These are phyloP conservation scores for Sipha flava DNA, from an alignment of 1,140 invertebrate genomes.

Conservation along the genomic window DNA sequence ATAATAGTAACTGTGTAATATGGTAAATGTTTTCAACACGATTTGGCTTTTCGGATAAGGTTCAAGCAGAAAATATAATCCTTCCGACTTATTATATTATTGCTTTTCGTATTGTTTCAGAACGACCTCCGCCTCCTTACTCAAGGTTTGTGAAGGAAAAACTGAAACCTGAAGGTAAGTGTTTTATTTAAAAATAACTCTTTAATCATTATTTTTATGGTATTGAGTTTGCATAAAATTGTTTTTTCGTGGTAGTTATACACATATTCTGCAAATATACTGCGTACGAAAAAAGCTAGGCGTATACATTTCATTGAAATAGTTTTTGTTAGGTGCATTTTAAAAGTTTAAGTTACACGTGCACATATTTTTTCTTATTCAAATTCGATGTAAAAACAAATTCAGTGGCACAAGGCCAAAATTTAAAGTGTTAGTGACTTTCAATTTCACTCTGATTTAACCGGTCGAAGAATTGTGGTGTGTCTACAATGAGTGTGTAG, in stretches of 20 bases:
- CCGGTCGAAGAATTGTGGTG: neutral
- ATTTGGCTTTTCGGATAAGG: neutral
- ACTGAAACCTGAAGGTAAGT: constrained; percentile 27
- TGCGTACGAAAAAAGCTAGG: too few species aligned
- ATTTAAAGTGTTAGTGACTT: neutral
- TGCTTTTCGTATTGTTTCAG: constrained; percentile 11
- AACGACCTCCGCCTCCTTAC: constrained; percentile 23
- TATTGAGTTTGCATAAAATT: too few species aligned
- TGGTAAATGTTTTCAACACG: neutral
- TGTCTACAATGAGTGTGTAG: neutral
- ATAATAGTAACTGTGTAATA: too few species aligned
- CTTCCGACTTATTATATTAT: neutral
- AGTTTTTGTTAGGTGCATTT: too few species aligned
- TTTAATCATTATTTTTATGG: too few species aligned
- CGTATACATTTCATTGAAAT: too few species aligned
- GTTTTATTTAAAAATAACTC: neutral
- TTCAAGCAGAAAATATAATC: neutral
- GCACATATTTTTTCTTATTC: neutral
- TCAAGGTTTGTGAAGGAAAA: constrained; percentile 24
- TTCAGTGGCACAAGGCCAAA: neutral
- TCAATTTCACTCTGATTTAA: constrained; percentile 9
- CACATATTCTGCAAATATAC: too few species aligned
- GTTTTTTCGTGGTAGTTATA: too few species aligned
- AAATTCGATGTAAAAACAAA: neutral
- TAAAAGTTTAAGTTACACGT: too few species aligned